Base-by-base conservation (phyloP, 1,140 invertebrate genomes). In the Drosophila virilis region DNA sequence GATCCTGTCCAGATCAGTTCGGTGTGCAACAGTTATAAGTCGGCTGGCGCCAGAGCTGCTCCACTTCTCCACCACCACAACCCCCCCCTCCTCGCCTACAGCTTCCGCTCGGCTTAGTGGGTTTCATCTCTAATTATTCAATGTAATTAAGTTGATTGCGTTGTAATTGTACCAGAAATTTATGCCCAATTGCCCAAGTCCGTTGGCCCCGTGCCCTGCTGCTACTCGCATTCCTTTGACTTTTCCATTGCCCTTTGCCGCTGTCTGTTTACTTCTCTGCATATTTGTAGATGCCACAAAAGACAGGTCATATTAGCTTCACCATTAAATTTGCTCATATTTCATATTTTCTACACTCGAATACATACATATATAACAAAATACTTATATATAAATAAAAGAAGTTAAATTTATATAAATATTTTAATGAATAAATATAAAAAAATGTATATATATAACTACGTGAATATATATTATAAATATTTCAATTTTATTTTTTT, bases 101-200 rank as follows among this genome's bases (percentile, higher is more conserved):
- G 45, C 10, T 17, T 10, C 37, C 2, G 32, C 9, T 54, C 22
- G 3, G 22, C 22, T 28, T 28, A 28, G 22, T 28, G 22, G 46
- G 66, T 59, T 48, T 54, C 52, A 42, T 45, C 67, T 74, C 84
- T 82, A 85, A 85, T 85, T 85, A 85, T 78, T 74, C 83, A 88
- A 82, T 82, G 79, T 88, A 88, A 86, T 88, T 86, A 82, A 82
- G 67, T 79, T 88, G 76, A 86, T 86, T 79, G 78, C 83, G 37
- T 59, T 42, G 77, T 84, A 83, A 83, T 83, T 84, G 80, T 62
- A 62, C 67, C 60, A 77, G 80, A 77, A 77, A 83, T 77, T 48
- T 74, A 86, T 86, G 82, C 82, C 61, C 70, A 75, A 85, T 85
- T 84, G 68, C 46, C 64, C 54, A 43, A 55, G 48, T 51, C 61